Evolutionary conservation across 2,113 vertebrate species (phyloP).

Genomic region (Trogon melanurus): DNA sequence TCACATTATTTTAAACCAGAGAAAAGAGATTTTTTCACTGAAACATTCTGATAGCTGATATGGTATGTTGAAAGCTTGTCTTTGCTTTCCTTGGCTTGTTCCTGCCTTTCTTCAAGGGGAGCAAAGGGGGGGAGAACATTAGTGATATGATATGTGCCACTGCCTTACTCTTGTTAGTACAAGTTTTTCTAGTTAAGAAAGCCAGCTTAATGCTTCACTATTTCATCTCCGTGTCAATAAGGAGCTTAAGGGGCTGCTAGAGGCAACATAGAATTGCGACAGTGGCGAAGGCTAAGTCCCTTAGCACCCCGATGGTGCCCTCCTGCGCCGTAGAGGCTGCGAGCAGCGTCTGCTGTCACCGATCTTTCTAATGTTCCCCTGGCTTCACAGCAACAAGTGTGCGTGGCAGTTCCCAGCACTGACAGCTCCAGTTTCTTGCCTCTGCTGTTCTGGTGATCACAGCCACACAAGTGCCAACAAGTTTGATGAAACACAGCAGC

Average conservation of each 20-base stretch:
- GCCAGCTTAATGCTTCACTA: neutral
- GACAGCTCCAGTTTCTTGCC: neutral
- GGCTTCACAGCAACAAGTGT: neutral
- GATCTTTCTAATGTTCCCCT: neutral
- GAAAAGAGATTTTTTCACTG: neutral
- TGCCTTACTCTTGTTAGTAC: neutral
- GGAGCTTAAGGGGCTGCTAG: neutral
- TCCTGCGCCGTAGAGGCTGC: neutral
- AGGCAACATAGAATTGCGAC: neutral
- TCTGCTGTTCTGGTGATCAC: neutral
- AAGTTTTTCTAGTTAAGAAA: neutral
- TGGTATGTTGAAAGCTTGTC: neutral
- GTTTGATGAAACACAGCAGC: neutral
- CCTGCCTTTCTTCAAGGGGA: neutral
- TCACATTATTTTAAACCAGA: neutral
- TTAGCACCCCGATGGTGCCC: neutral
- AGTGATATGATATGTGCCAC: neutral
- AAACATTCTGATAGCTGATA: neutral
- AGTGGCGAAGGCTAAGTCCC: neutral
- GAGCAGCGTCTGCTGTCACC: neutral
- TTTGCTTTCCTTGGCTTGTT: slow-evolving; percentile 21
- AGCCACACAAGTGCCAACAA: neutral
- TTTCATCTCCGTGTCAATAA: neutral
- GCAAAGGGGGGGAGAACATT: neutral
- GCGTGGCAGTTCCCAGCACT: neutral